Evolutionary conservation across 1,140 invertebrate genomes (phyloP).

Genomic region (Mylabris phalerata): DNA sequence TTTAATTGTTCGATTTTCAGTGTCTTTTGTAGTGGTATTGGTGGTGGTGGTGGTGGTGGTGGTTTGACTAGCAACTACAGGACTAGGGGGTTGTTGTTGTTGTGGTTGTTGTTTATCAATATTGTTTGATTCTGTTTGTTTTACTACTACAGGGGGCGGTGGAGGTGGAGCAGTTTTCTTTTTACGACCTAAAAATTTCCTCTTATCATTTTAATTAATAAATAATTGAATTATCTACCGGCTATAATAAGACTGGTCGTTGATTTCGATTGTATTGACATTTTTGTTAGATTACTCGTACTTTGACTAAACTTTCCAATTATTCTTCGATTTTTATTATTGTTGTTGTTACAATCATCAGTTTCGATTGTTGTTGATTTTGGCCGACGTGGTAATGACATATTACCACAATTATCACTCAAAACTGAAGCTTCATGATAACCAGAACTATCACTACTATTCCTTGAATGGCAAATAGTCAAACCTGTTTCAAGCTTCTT

Average conservation of each 20-base stretch:
- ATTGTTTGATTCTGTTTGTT: constrained; percentile 18
- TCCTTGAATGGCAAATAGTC: constrained; percentile 60
- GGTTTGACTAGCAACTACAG: constrained; percentile 41
- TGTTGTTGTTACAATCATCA: no score
- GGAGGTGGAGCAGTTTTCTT: constrained; percentile 42
- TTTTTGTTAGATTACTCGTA: constrained; percentile 36
- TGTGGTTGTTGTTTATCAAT: background rate
- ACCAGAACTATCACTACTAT: constrained; percentile 69
- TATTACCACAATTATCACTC: constrained; percentile 51
- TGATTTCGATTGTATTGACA: constrained; percentile 36
- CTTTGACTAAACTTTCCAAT: constrained; percentile 25
- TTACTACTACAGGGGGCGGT: constrained; percentile 30
- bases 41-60: constrained; percentile 5
- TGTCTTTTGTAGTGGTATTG: background rate
- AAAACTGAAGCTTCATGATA: constrained; percentile 68
- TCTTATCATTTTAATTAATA: constrained; percentile 13
- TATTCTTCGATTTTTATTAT: constrained; percentile 10
- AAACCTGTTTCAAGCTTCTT: constrained; percentile 30
- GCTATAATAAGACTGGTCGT: constrained; percentile 36
- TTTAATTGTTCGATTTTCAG: background rate
- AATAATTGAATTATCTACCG: background rate
- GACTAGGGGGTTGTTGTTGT: constrained; percentile 29
- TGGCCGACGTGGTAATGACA: constrained; percentile 37
- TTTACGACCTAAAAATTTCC: constrained; percentile 35
- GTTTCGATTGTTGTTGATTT: constrained; percentile 25